Base-by-base conservation (phyloP, 1,140 invertebrate genomes). In the Drosophila serrata region DNA sequence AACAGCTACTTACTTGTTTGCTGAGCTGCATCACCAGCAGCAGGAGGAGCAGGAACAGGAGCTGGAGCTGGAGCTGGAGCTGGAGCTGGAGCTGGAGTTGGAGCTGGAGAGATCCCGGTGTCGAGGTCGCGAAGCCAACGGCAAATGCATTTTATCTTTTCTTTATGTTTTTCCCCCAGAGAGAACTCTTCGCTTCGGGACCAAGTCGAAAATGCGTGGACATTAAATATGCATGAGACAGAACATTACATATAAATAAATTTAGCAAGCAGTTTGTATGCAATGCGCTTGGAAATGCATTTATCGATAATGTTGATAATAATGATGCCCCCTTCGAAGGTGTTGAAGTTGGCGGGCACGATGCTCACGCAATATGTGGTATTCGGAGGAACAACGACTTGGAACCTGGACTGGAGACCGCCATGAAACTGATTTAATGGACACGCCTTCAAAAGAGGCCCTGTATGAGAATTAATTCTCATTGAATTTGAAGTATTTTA, bases 181-280 rank as follows among this genome's bases (percentile, higher is more conserved):
- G n/a, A 35, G 17, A 19, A 22, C 46, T 45, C 37, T 12, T 13
- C 17, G 37, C 37, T 35, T 11, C 29, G 19, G 29, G 27, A 49
- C 19, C 27, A 58, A 40, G 49, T 35, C 45, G 69, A 64, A 70
- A 84, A 76, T 88, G 82, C 86, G 84, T 91, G 88, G 76, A 82
- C 88, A 90, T 90, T 90, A 90, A 90, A 91, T 91, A 90, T 91
- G 82, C 86, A 90, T 91, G 84, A 90, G 73, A 77, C 76, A 76
- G 82, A 81, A 81, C 87, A 86, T 80, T 70, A 84, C 86, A 74
- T 91, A 87, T 88, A 80, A 87, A 87, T 88, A 87, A 87, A 87
- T 87, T 84, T 82, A 88, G 81, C 76, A 88, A 80, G 59, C 84
- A 80, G 84, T 87, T 87, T 87, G 82, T 88, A 84, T 88, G 84